Base-by-base conservation (phyloP, 92 coral and sea anemone genomes). In the Bergia sp. region DNA sequence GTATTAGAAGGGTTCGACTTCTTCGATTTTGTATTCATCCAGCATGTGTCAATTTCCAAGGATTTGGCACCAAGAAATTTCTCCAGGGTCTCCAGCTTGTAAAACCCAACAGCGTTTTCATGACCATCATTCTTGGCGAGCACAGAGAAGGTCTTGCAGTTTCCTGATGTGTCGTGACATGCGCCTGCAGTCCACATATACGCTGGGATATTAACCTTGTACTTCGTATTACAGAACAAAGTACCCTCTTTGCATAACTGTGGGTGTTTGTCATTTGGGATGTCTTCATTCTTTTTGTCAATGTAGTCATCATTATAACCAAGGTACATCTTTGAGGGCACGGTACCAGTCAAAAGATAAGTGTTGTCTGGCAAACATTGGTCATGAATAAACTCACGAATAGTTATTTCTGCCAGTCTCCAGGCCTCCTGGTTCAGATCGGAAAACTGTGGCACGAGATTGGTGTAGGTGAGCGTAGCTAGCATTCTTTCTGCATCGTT, bases 171-270 rank as follows among this genome's bases (percentile, higher is more conserved):
- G 83, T 57, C 36, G 40, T n/a, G 45, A 80, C 90, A 87, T 41
- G 90, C 90, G 45, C 79, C 90, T 37, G 90, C 90, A 72, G 90
- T 87, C 90, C 90, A 87, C n/a, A 87, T 42, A 78, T 87, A 87
- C 43, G 90, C 85, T 40, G 90, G 90, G 45, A 87, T 41, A 78
- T 79, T 87, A 41, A 87, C 90, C 75, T 7, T 87, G 78, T 79
- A 87, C 37, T 37, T 87, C 15, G 77, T 65, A 20, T 42, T 2
- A 65, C 90, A 87, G 5, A 16, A 43, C 75, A 1, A 0, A 50
- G 16, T 12, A 39, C 89, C 89, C 9, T 58, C 3, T 75, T 9
- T 86, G 38, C 80, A 76, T 40, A 76, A 42, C 3, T 16, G 37
- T 15, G 80, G 80, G 29, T 76, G 55, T 1, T 4, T 0, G 3